Conservation (phyloP, 1,140 invertebrate genomes). For the Dendroctonus valens region DNA sequence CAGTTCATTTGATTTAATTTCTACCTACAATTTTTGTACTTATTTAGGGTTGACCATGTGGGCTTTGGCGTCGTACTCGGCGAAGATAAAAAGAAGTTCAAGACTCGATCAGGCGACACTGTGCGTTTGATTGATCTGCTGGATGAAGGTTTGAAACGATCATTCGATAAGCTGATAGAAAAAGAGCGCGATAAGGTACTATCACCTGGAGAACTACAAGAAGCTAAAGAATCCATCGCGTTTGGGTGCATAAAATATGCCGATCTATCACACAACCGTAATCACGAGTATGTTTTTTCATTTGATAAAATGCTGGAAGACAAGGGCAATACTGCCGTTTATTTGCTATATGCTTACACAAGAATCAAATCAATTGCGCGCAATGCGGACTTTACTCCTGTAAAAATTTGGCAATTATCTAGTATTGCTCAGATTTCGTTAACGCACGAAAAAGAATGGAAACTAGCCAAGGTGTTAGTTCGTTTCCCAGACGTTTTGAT, state of each 20-base stretch:
- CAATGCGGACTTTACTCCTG: constrained; percentile 65
- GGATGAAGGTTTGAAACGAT: constrained; percentile 87
- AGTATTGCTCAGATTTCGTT: constrained; percentile 64
- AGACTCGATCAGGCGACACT: constrained; percentile 96
- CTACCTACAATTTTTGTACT: not conserved
- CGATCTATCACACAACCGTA: constrained; percentile 91
- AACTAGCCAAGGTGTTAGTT: constrained; percentile 84
- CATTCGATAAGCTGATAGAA: constrained; percentile 83
- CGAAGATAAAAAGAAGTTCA: constrained; percentile 99
- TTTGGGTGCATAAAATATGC: constrained; percentile 99
- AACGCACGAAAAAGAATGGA: constrained; percentile 91
- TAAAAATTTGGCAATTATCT: constrained; percentile 58
- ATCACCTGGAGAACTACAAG: constrained; percentile 76
- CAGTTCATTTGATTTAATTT: not conserved
- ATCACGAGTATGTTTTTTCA: constrained; percentile 96
- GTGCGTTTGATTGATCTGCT: constrained; percentile 88
- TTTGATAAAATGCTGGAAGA: constrained; percentile 99
- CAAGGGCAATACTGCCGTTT: constrained; percentile 98
- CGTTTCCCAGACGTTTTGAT: constrained; percentile 87
- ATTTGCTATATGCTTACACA: constrained; percentile 93
- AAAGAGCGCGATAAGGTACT: constrained; percentile 89
- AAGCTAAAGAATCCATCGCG: constrained; percentile 87
- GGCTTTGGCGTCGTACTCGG: constrained; percentile 96
- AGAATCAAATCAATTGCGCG: constrained; percentile 90
- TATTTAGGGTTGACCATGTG: constrained; percentile 79